These are phyloP conservation scores for Dicrurus megarhynchus DNA, from an alignment of 2,113 vertebrate genomes.

Conservation along the genomic window DNA sequence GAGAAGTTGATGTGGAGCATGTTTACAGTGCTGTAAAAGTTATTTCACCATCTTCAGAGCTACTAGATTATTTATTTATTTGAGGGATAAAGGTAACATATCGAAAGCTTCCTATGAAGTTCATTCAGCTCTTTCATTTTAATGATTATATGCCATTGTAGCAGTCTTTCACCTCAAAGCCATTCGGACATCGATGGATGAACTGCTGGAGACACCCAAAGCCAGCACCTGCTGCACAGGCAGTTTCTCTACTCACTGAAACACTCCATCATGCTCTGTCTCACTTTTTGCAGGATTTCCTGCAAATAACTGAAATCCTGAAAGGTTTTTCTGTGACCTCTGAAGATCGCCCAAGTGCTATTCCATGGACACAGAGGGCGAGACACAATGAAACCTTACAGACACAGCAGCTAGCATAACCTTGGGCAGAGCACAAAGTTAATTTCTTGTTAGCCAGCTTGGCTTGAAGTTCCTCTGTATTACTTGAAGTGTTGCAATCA, in stretches of 20 bases:
- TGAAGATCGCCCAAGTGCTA: background rate
- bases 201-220: background rate
- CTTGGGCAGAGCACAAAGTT: background rate
- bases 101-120: background rate
- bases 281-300: background rate
- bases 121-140: conserved; percentile 1
- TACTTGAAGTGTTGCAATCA: conserved; percentile 13
- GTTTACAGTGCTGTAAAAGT: background rate
- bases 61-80: background rate
- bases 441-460: background rate
- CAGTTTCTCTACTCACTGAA: background rate
- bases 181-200: background rate
- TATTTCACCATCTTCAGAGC: background rate
- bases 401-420: background rate
- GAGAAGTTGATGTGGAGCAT: background rate
- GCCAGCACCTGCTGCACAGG: background rate
- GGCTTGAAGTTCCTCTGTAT: background rate
- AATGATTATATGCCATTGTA: background rate
- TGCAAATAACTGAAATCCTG: background rate
- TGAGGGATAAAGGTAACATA: background rate
- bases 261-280: background rate
- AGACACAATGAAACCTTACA: background rate
- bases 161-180: background rate
- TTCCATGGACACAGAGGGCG: background rate
- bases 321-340: background rate